Percentiles rank a stretch among this genome's conserved stretches.
Conservation (phyloP, 1,140 invertebrate genomes). For the Micrasema minimum region DNA sequence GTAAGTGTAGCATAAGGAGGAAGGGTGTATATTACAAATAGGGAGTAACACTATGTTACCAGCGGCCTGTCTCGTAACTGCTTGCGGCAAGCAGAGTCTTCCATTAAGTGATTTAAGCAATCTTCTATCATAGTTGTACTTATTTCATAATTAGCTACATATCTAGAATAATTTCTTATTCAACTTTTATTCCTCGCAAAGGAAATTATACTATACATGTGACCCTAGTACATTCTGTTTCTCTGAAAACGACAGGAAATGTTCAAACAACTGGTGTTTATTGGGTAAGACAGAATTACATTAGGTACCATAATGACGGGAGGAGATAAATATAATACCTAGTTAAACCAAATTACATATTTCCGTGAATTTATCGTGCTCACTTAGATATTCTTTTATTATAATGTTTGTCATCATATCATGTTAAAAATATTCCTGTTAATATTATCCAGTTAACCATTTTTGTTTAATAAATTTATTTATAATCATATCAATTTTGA, state of each 20-base stretch:
- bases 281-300: conserved; percentile 17
- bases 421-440: conserved; percentile 34
- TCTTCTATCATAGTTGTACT: conserved; percentile 48
- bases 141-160: conserved; percentile 50
- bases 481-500: conserved; percentile 31
- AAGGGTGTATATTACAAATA: conserved; percentile 46
- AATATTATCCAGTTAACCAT: conserved; percentile 24
- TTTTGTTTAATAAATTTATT: conserved; percentile 23
- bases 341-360: conserved; percentile 14
- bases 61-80: conserved; percentile 54
- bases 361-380: conserved; percentile 12
- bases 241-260: conserved; percentile 11
- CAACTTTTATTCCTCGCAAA: conserved; percentile 23
- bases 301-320: conserved; percentile 4
- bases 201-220: conserved; percentile 2
- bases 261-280: conserved; percentile 15
- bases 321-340: conserved; percentile 6
- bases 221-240: conserved; percentile 25
- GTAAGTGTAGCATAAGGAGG: conserved; percentile 7
- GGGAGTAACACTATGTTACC: conserved; percentile 49
- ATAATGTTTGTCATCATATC: conserved; percentile 30
- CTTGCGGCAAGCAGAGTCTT: conserved; percentile 54
- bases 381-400: conserved; percentile 32
- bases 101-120: conserved; percentile 50
- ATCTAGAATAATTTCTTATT: conserved; percentile 41